phyloP scores from a whole-genome alignment of 2,797 vertebrate species.

The Peromyscus melanophrys region DNA sequence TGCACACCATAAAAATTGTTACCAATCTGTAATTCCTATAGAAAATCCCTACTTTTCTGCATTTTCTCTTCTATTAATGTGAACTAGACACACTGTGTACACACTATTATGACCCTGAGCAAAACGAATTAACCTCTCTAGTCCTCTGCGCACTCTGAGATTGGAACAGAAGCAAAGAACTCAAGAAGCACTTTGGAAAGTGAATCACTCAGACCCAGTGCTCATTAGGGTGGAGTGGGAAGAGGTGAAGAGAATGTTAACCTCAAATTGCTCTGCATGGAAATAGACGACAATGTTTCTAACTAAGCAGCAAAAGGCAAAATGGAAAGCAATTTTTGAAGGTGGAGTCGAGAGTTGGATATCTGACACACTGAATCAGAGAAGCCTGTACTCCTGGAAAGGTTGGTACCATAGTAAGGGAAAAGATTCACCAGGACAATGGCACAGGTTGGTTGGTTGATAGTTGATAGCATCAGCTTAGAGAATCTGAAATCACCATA shows the following conservation, averaged over 20 bases:
- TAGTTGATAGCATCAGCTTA: not conserved
- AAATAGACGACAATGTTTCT: not conserved
- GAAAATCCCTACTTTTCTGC: not conserved
- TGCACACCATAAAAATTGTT: not conserved
- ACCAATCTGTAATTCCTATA: not conserved
- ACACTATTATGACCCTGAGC: not conserved
- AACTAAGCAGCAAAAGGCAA: conserved; percentile 3
- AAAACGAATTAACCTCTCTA: conserved; percentile 34
- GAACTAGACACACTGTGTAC: not conserved
- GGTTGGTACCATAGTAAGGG: not conserved
- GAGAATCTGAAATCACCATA: not conserved
- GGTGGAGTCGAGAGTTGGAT: not conserved
- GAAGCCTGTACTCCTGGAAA: not conserved
- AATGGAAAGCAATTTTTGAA: not conserved
- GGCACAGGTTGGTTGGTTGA: not conserved
- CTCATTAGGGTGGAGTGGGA: not conserved
- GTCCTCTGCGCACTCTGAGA: not conserved
- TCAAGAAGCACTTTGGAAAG: conserved; percentile 3
- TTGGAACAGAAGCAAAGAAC: not conserved
- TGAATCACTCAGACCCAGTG: conserved; percentile 10
- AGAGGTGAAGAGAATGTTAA: not conserved
- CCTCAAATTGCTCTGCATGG: conserved; percentile 16
- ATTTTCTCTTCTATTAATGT: not conserved
- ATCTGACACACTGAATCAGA: not conserved
- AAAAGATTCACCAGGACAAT: not conserved